A percentile compares a stretch with the other conserved stretches of the same genome.
Conservation (phyloP, 53 echinoderm and acorn worm species). For the Apostichopus leukothele region DNA sequence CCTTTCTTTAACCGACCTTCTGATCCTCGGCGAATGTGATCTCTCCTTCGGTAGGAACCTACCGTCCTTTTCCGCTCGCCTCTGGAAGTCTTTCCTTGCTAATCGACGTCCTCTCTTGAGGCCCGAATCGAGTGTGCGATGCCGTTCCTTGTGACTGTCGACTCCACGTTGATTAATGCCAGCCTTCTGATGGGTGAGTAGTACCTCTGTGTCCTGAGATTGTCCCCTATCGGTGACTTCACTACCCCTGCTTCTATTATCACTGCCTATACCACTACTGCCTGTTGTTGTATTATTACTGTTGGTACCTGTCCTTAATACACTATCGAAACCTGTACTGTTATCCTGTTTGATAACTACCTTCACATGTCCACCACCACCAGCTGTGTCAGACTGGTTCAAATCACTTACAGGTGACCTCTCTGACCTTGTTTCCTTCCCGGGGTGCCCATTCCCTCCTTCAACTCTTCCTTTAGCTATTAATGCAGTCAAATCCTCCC, state of each 20-base stretch:
- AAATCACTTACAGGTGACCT: conserved; percentile 22
- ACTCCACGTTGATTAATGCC: not conserved
- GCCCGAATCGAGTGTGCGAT: not conserved
- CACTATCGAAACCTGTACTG: not conserved
- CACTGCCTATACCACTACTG: not conserved
- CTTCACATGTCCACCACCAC: not conserved
- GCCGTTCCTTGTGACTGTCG: not conserved
- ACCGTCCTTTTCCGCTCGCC: not conserved
- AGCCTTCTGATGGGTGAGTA: not conserved
- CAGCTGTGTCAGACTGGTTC: conserved; percentile 23
- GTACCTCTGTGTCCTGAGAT: not conserved
- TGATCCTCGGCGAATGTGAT: conserved; percentile 16
- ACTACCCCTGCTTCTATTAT: not conserved
- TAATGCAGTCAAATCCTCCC: not conserved
- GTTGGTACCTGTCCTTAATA: not conserved
- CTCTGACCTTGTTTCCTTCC: conserved; percentile 37
- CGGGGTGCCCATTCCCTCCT: not conserved
- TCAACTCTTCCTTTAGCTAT: conserved; percentile 17
- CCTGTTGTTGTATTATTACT: not conserved
- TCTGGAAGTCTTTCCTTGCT: not conserved
- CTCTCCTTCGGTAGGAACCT: conserved; percentile 26
- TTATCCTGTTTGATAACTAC: not conserved
- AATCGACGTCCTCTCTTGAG: not conserved
- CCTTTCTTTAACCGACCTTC: not conserved
- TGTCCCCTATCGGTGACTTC: not conserved